Base-by-base conservation (phyloP, 1,140 invertebrate genomes). In the Tribolium madens region DNA sequence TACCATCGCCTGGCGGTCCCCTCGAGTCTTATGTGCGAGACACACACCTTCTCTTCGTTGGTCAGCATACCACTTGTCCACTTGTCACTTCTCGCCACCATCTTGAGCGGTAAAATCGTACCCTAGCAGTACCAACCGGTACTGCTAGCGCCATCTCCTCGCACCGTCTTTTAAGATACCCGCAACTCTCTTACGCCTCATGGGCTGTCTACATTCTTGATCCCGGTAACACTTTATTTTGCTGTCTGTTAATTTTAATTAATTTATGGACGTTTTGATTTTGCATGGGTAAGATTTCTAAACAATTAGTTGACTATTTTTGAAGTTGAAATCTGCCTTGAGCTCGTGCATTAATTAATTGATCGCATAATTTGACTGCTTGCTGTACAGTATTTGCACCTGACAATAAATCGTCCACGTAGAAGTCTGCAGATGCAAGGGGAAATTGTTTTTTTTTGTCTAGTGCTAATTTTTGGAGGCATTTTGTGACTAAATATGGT, bases 371-470 rank as follows among this genome's bases (percentile, higher is more conserved):
- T 47, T 69, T 5, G 2, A 42, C 31, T 7, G 46, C 42, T 42
- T 76, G 17, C 17, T 71, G 9, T 9, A 77, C 17, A 10, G 64
- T 73, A 42, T 81, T 36, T 42, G 78, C 36, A 15, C 87, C 86
- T 0, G 84, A 82, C 3, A 87, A 50, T 3, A 88, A 33, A 81
- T 89, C 87, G 81, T 89, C 88, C 0, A 88, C 85, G 70, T 88
- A 89, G 48, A 86, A 85, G 83, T 87, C 80, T 2, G 76, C 47
- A 17, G 79, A 17, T 14, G 75, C 82, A 57, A 72, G 53, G 9
- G 85, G 84, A 72, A 78, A 80, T 3, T 78, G 21, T n/a, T 79
- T 71, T n/a, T 77, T 52, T 48, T 81, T 71, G 7, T 77, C 75
- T 14, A 53, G 18, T 3, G 84, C 84, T 21, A 87, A 52, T 31